Evolutionary conservation across 2,888 invertebrate genomes (phyloP).

Genomic region (Cryptophagus acutangulus): DNA sequence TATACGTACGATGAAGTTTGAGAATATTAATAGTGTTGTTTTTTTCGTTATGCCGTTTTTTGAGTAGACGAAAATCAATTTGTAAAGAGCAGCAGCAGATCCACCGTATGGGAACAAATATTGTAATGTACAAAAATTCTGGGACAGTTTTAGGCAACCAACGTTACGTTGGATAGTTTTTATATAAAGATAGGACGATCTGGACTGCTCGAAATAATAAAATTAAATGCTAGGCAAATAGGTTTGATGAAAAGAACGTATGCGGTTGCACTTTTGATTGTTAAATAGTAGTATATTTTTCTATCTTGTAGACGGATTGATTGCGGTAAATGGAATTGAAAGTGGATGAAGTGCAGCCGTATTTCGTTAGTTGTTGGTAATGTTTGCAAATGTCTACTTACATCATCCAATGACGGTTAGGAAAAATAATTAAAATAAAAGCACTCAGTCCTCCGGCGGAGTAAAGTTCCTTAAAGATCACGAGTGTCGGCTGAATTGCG

Average conservation of each 20-base stretch:
- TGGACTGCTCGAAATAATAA: too few species aligned
- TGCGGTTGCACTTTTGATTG: constrained; percentile 23
- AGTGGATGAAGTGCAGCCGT: constrained; percentile 19
- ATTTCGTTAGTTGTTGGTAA: constrained; percentile 26
- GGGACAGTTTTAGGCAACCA: too few species aligned
- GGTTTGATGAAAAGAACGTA: constrained; percentile 12
- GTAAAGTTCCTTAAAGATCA: constrained; percentile 17
- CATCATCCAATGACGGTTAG: constrained; percentile 25
- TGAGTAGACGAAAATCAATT: constrained; percentile 25
- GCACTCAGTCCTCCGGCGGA: constrained; percentile 21
- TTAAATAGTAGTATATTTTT: constrained; percentile 25
- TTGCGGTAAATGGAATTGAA: constrained; percentile 22
- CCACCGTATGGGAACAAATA: too few species aligned
- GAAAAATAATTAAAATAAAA: constrained; percentile 10
- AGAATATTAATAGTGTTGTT: constrained; percentile 47
- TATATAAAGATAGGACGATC: too few species aligned
- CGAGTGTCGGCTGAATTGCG: too few species aligned
- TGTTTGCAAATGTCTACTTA: constrained; percentile 20
- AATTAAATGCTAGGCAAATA: constrained; percentile 22
- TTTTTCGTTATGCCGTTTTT: constrained; percentile 41
- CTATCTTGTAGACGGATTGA: constrained; percentile 20
- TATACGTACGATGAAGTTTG: constrained; percentile 50
- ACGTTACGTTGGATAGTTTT: too few species aligned
- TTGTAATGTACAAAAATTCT: too few species aligned
- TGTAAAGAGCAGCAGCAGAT: constrained; percentile 30